phyloP scores from a whole-genome alignment of 2,113 vertebrate genomes.

The Pelecanoides urinatrix region DNA sequence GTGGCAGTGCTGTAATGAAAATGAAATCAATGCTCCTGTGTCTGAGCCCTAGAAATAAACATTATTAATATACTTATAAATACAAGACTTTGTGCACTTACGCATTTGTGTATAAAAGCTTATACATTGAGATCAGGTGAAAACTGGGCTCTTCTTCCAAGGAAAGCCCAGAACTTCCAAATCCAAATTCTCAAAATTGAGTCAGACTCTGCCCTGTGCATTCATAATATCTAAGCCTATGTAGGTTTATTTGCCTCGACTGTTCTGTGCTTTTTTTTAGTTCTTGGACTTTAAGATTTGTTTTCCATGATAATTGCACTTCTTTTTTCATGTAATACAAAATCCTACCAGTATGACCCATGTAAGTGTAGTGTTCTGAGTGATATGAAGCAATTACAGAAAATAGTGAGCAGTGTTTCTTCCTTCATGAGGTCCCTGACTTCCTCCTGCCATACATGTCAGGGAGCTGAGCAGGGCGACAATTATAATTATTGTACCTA shows the following conservation, averaged over 20 bases:
- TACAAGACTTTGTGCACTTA: background rate
- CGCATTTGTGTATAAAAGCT: fast-evolving
- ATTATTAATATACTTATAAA: background rate
- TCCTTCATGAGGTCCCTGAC: background rate
- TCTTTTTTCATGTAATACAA: background rate
- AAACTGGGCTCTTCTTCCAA: background rate
- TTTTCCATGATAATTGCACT: background rate
- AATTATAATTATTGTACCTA: background rate
- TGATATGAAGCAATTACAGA: background rate
- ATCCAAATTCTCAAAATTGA: background rate
- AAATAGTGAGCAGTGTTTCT: background rate
- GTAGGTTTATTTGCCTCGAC: background rate
- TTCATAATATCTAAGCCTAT: background rate
- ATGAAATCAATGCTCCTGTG: background rate
- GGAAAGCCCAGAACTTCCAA: background rate
- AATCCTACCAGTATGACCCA: background rate
- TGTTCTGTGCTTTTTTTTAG: background rate
- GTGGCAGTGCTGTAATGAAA: background rate
- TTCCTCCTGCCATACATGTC: fast-evolving
- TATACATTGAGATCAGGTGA: background rate
- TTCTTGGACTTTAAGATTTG: background rate
- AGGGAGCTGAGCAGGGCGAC: background rate
- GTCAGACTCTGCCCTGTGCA: background rate
- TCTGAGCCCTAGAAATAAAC: background rate
- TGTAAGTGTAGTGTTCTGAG: background rate